Conservation (phyloP, 1,140 invertebrate species). For the Habropoda laboriosa region DNA sequence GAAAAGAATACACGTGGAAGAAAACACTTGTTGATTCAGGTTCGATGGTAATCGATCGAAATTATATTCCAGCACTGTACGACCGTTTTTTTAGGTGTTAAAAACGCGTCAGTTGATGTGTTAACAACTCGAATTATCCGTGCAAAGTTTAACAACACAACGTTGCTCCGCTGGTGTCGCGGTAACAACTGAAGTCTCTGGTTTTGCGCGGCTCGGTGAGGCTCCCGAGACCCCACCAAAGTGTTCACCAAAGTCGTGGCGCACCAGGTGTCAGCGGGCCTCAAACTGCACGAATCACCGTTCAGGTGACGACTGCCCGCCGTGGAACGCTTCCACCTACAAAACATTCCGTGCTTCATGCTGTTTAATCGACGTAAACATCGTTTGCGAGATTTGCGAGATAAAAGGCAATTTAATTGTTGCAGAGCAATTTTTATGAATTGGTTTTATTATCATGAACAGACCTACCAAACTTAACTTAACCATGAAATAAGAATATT, state of each 20-base stretch:
- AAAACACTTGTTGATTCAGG: slow-evolving; percentile 5
- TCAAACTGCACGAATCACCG: slow-evolving; percentile 45
- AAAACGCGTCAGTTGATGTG: not conserved
- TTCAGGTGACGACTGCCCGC: slow-evolving; percentile 44
- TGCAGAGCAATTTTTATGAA: not conserved
- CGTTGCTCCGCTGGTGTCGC: slow-evolving; percentile 57
- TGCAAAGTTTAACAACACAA: slow-evolving; percentile 1
- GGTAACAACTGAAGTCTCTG: slow-evolving; percentile 68
- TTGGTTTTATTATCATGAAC: not conserved
- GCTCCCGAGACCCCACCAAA: slow-evolving; percentile 62
- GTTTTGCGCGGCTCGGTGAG: slow-evolving; percentile 48
- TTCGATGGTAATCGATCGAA: not conserved
- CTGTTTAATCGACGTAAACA: slow-evolving; percentile 1
- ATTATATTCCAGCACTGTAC: not conserved
- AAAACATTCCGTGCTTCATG: slow-evolving; percentile 8
- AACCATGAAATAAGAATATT: too few relatives aligned
- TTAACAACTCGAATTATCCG: not conserved
- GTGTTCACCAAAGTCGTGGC: slow-evolving; percentile 48
- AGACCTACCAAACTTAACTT: too few relatives aligned
- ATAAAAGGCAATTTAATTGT: not conserved
- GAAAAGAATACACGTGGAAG: not conserved
- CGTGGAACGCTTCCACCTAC: not conserved
- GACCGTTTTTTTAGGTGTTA: not conserved
- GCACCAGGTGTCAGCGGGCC: slow-evolving; percentile 56
- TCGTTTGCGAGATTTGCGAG: not conserved